Evolutionary conservation across 2,888 invertebrate genomes (phyloP), one percentile per base, ranked within the genome.

Genomic region (Plebejus melissa): DNA sequence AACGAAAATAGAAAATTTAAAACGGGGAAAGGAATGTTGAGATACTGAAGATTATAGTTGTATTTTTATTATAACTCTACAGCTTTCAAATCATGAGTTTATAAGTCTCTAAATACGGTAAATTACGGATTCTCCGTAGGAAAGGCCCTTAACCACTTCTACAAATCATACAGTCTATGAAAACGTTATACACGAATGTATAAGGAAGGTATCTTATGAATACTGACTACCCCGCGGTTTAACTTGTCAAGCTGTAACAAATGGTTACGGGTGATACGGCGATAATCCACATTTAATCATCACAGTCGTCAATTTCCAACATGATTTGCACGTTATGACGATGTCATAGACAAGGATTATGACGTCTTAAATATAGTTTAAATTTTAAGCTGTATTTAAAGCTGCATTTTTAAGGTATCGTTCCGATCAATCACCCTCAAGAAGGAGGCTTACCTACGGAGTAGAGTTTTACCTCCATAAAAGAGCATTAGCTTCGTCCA

Each of bases 141-240:
- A 22, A 22, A 22, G 22, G 22, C 22, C 22, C 22, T 22, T 22
- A 22, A 7, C 9, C 65, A 36, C 32, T 36, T 50, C 50, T 41
- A 36, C 32, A 4, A 32, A 28, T 50, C 16, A n/a, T 60, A 22
- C 41, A 60, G 28, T 74, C 69, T 57, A 57, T 38, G 80, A 78
- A 80, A 80, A 82, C 83, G 85, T 86, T 85, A 82, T 87, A 88
- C 87, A 85, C 86, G 87, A 84, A 83, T 84, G 84, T 81, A 82
- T 82, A 83, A 83, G 86, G 85, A 88, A 88, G 89, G 88, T 89
- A 85, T 88, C 89, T 90, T 89, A 89, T 90, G 90, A 90, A 90
- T 91, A 90, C 89, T 86, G 88, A 90, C 88, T 86, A 88, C 86
- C 83, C 84, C 83, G 83, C 79, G 87, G 85, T 89, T 92, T 90